Evolutionary conservation across 1,140 invertebrate species (phyloP).

Genomic region (Luehdorfia chinensis): DNA sequence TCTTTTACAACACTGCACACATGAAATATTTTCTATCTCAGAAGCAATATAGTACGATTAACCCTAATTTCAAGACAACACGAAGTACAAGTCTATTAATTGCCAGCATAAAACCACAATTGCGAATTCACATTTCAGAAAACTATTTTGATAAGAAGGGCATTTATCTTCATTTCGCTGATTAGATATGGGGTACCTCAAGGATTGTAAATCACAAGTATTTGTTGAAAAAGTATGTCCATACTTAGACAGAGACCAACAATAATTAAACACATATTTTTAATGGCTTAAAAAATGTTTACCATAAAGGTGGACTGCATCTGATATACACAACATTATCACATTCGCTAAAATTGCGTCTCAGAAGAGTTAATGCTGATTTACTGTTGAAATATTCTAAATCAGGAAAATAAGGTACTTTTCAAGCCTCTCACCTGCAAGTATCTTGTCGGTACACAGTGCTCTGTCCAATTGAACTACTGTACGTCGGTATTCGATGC

Average conservation of each 20-base stretch:
- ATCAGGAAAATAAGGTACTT: too few relatives aligned
- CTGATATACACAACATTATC: too few relatives aligned
- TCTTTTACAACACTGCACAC: background rate
- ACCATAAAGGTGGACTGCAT: too few relatives aligned
- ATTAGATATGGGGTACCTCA: constrained; percentile 65
- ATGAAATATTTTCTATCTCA: background rate
- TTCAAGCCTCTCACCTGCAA: constrained; percentile 66
- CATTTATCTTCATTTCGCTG: constrained; percentile 51
- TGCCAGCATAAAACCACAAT: constrained; percentile 23
- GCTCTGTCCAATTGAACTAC: constrained; percentile 71
- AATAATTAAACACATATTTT: background rate
- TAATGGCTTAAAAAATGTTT: too few relatives aligned
- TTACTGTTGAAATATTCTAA: too few relatives aligned
- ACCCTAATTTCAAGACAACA: constrained; percentile 10
- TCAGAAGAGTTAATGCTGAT: too few relatives aligned
- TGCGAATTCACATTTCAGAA: constrained; percentile 39
- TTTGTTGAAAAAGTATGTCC: background rate
- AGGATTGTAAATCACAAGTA: constrained; percentile 40
- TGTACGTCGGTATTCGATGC: constrained; percentile 70
- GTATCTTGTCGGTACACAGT: constrained; percentile 65
- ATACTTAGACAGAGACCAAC: background rate
- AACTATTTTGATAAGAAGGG: constrained; percentile 56
- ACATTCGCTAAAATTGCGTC: too few relatives aligned
- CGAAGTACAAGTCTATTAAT: constrained; percentile 14
- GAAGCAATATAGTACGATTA: constrained; percentile 1